Percentiles rank a stretch among this genome's conserved stretches.
phyloP scores from a whole-genome alignment of 2,888 invertebrate genomes.

The Nebria brevicollis region DNA sequence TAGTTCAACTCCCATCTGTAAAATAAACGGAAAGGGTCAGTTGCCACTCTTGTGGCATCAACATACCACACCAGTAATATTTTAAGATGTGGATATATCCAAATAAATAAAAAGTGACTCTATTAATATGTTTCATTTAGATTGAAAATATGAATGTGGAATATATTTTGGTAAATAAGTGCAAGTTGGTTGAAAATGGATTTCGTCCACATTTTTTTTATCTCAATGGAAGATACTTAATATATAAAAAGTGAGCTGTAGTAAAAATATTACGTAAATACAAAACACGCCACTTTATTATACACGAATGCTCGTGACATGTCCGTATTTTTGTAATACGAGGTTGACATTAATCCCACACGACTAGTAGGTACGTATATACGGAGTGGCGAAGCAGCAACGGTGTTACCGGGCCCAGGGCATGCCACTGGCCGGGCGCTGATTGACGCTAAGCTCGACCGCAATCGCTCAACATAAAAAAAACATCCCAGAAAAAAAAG shows the following conservation, averaged over 20 bases:
- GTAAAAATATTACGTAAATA: conserved; percentile 45
- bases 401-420: conserved; percentile 2
- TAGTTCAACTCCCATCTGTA: conserved; percentile 38
- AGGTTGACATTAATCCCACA: conserved; percentile 43
- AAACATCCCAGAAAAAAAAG: conserved; percentile 3
- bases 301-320: conserved; percentile 46
- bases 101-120: not conserved
- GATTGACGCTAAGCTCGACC: conserved; percentile 49
- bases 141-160: too few relatives aligned
- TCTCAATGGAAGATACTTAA: not conserved
- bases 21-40: conserved; percentile 12
- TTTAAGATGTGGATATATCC: not conserved
- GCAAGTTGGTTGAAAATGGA: too few relatives aligned
- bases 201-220: not conserved
- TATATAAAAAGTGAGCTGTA: conserved; percentile 33
- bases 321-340: conserved; percentile 45
- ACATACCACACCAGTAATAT: conserved; percentile 7
- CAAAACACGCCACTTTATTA: conserved; percentile 46
- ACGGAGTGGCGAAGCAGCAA: not conserved
- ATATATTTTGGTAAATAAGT: too few relatives aligned
- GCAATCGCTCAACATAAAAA: conserved; percentile 48
- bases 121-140: not conserved
- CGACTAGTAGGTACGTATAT: conserved; percentile 12
- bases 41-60: not conserved
- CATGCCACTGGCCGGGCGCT: conserved; percentile 21